Percentiles rank a stretch among this genome's conserved stretches.
These are phyloP conservation scores for Tringa solitaria DNA, from an alignment of 2,113 vertebrate species.

Conservation along the genomic window DNA sequence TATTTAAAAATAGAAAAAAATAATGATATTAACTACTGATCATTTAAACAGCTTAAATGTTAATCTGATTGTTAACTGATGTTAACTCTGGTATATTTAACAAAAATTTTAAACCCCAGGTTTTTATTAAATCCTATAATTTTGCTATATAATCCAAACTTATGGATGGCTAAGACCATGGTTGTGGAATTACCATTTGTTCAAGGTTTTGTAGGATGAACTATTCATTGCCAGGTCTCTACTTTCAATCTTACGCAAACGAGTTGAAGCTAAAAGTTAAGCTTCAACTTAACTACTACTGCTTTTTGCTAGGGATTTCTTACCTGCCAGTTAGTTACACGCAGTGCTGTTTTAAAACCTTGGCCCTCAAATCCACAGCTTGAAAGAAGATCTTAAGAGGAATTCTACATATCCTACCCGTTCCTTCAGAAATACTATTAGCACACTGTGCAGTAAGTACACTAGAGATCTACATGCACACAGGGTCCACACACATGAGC, in stretches of 20 bases:
- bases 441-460: not conserved
- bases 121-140: not conserved
- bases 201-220: not conserved
- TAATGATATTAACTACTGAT: not conserved
- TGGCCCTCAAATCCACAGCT: not conserved
- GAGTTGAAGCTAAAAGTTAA: not conserved
- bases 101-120: not conserved
- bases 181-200: not conserved
- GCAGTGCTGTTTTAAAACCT: not conserved
- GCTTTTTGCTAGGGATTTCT: not conserved
- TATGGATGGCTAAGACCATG: not conserved
- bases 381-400: not conserved
- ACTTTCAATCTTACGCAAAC: not conserved
- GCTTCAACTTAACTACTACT: not conserved
- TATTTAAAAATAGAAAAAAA: not conserved
- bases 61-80: not conserved
- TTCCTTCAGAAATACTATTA: not conserved
- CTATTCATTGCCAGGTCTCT: not conserved
- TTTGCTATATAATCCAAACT: not conserved
- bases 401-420: not conserved
- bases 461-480: accelerated
- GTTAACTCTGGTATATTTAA: not conserved
- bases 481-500: accelerated
- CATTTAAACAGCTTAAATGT: not conserved
- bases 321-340: not conserved